Base-by-base conservation (phyloP, 2,888 invertebrate species). In the Metacarcinus magister region DNA sequence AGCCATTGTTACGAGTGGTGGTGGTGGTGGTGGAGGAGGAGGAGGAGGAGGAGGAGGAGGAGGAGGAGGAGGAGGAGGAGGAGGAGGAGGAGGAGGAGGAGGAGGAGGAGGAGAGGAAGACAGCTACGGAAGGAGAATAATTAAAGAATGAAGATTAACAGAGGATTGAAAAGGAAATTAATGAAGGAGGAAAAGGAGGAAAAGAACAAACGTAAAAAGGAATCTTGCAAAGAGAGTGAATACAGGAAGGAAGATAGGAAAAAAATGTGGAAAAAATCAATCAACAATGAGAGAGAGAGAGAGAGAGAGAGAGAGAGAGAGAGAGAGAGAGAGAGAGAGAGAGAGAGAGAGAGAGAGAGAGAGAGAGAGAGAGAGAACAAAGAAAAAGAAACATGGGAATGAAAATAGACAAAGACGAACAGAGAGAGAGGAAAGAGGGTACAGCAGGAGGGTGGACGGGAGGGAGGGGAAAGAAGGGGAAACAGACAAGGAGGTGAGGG, bases 321-420 rank as follows among this genome's bases (percentile, higher is more conserved):
- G 67, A 67, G n/a, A n/a, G n/a, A n/a, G 67, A n/a, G 67, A n/a
- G n/a, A n/a, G 67, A 67, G n/a, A 67, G 23, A n/a, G 67, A 67
- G n/a, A n/a, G n/a, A 67, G n/a, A 67, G 67, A n/a, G n/a, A 67
- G n/a, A 8, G n/a, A 23, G 23, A n/a, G n/a, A 8, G 23, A 0
- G 5, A n/a, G 1, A 67, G 2, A 67, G n/a, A 67, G 3, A 67
- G 23, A 23, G n/a, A n/a, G 5, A 7, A 67, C 1, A 23, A n/a
- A 23, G 2, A 0, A 0, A 5, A 67, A n/a, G 67, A n/a, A 1
- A 67, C 5, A 67, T 2, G n/a, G 67, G n/a, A 7, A 5, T 5
- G 7, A 67, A n/a, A 19, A 3, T 5, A 19, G 23, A n/a, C 23
- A 67, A 19, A 2, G 67, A 13, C 5, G n/a, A n/a, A 23, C 1